Evolutionary conservation across 2,797 vertebrate genomes (phyloP).

Genomic region (Spinus pinus): DNA sequence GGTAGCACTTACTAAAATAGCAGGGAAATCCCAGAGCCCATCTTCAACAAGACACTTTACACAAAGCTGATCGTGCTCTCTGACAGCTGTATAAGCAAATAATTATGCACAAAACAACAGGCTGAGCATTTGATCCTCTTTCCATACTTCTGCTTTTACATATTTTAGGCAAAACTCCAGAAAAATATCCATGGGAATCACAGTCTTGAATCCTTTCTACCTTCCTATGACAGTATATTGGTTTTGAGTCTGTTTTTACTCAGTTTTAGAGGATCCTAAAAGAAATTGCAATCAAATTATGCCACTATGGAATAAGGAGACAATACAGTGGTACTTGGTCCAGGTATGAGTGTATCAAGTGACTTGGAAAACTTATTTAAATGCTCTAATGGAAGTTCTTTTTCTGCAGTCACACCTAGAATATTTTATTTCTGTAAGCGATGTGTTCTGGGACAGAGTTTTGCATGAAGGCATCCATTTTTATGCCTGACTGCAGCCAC

Average conservation of each 20-base stretch:
- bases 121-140: not conserved
- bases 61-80: not conserved
- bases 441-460: not conserved
- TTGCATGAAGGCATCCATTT: not conserved
- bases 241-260: not conserved
- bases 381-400: not conserved
- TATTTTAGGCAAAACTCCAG: not conserved
- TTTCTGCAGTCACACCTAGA: not conserved
- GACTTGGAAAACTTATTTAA: not conserved
- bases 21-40: not conserved
- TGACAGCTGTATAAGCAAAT: not conserved
- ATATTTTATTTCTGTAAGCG: not conserved
- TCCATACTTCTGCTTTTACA: not conserved
- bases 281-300: not conserved
- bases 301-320: not conserved
- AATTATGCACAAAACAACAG: not conserved
- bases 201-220: not conserved
- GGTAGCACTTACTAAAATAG: not conserved
- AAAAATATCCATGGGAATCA: not conserved
- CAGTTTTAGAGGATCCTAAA: not conserved
- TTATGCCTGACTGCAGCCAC: not conserved
- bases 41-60: not conserved
- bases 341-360: fast-evolving
- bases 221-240: not conserved
- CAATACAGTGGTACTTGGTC: not conserved